Percentiles rank a stretch among this genome's conserved stretches.
These are phyloP conservation scores for Benthosema pterotum DNA, from an alignment of 2,797 vertebrate genomes.

Conservation along the genomic window DNA sequence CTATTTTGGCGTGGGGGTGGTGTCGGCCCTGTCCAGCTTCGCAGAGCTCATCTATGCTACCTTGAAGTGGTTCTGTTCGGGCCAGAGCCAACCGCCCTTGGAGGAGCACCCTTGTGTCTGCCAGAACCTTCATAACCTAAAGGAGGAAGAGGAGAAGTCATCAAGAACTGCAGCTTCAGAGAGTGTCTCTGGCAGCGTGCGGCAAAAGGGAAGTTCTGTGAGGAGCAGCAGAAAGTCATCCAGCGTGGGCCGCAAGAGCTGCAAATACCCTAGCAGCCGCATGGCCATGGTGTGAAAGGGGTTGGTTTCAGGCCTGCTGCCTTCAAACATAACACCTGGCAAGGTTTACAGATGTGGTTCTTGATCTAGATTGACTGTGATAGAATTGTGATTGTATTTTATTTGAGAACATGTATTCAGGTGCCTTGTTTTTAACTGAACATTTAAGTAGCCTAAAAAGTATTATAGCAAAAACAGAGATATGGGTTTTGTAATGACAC, in stretches of 20 bases:
- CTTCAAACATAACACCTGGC: no score
- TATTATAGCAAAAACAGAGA: no score
- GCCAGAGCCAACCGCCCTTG: accelerated
- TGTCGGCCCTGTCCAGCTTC: slow-evolving; percentile 84
- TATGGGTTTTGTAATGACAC: no score
- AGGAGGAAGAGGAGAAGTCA: slow-evolving; percentile 2
- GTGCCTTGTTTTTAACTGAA: neutral
- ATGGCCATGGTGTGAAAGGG: slow-evolving; percentile 47
- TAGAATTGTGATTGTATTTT: neutral
- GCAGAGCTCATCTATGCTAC: slow-evolving; percentile 77
- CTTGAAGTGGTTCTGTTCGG: slow-evolving; percentile 56
- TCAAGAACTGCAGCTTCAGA: accelerated
- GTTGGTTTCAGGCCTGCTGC: neutral
- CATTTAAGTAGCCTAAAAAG: neutral
- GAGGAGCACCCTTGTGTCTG: slow-evolving; percentile 22
- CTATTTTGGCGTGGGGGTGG: slow-evolving; percentile 87
- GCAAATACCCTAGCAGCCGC: slow-evolving; percentile 31
- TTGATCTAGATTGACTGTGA: neutral
- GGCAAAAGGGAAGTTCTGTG: slow-evolving; percentile 23
- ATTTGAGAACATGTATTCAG: neutral
- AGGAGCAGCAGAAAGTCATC: slow-evolving; percentile 36
- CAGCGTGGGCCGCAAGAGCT: slow-evolving; percentile 11
- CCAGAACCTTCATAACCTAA: slow-evolving; percentile 40
- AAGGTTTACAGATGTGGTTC: neutral
- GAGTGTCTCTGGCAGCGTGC: neutral